Evolutionary conservation across 2,113 vertebrate genomes (phyloP), one percentile per base, ranked within the genome.

Genomic region (Pseudonaja textilis): DNA sequence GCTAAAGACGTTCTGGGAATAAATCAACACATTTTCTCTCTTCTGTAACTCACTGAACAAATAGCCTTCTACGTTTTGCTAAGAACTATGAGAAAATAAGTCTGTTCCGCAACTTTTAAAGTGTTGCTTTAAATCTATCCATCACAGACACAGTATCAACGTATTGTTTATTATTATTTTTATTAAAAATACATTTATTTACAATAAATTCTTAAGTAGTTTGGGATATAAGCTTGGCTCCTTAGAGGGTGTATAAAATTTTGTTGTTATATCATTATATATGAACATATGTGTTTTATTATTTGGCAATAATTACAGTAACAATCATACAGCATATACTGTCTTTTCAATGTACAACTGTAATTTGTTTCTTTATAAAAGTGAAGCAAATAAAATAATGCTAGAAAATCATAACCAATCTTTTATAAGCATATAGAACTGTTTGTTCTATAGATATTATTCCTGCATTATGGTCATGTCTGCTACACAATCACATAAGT

Each of bases 1-100:
- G 90, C 74, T 45, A 81, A 90, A 93, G n/a, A 16, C 94, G 54
- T 52, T 92, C 56, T 88, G 85, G 18, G 93, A 95, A 92, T 88
- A 94, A 42, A 93, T 10, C n/a, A 88, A 42, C 54, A 9, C 0
- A 0, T 25, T 59, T 90, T 87, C 91, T 47, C 22, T 91, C 52
- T 39, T 59, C 25, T 87, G 23, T 89, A 74, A 45, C 5, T 74
- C 91, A 90, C 0, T 90, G 18, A 89, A 87, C 64, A 94, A 94
- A 26, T 88, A 57, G 91, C 50, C 56, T 93, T 93, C 29, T 88
- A 90, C 52, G 52, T 89, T 26, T 2, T 85, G 26, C 26, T 93
- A 42, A 74, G 20, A 92, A 93, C 6, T 54, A 0, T 93, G 39
- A 0, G 10, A 29, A 91, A 92, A 92, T 34, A 89, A 59, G 81